Evolutionary conservation across 23 tunicate species (phyloP).

Genomic region (Ascidia mentula): DNA sequence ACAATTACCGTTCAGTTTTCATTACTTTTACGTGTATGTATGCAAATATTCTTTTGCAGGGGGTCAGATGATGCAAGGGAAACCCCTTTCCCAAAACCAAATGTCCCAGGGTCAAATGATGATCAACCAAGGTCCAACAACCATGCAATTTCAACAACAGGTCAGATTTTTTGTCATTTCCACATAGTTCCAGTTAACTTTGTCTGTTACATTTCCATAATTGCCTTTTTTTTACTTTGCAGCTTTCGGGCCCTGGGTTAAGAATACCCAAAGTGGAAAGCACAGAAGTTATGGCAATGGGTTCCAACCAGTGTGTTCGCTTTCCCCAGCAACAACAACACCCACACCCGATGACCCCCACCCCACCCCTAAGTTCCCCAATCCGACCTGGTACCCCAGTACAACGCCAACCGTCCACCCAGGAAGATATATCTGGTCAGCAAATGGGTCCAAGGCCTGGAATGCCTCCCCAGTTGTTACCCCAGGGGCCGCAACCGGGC

Average conservation of each 20-base stretch:
- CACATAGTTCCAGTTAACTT: not conserved
- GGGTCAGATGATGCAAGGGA: not conserved
- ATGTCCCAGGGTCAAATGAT: not conserved
- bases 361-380: slow-evolving; percentile 7
- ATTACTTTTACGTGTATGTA: too few relatives aligned
- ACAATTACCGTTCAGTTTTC: too few relatives aligned
- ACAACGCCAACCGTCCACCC: slow-evolving; percentile 33
- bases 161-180: not conserved
- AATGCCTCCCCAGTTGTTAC: slow-evolving; percentile 42
- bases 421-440: not conserved
- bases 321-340: slow-evolving; percentile 27
- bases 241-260: not conserved
- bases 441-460: not conserved
- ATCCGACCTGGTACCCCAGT: slow-evolving; percentile 12
- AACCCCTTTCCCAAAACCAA: too few relatives aligned
- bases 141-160: slow-evolving; percentile 7
- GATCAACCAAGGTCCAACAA: not conserved
- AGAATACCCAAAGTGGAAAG: slow-evolving; percentile 52
- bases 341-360: not conserved
- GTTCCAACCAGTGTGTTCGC: slow-evolving; percentile 7
- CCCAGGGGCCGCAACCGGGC: slow-evolving; percentile 13
- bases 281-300: slow-evolving; percentile 19
- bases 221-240: not conserved
- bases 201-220: not conserved
- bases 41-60: too few relatives aligned